Percentiles rank a stretch among this genome's conserved stretches.
Conservation (phyloP, 2,113 vertebrate species). For the Pyrgilauda ruficollis region DNA sequence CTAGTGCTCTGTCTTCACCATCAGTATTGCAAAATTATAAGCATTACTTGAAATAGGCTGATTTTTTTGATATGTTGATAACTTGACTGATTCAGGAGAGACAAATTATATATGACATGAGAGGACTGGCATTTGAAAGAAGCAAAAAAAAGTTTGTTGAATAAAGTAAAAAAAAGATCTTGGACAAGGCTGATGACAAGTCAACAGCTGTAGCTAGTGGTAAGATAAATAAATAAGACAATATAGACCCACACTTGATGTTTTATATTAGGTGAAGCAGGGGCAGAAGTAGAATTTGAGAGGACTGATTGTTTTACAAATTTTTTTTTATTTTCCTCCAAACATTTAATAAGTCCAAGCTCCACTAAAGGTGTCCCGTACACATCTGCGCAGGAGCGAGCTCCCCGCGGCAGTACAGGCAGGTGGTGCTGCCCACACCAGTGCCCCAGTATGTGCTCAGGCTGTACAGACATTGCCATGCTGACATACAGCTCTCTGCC, state of each 20-base stretch:
- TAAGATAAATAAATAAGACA: not conserved
- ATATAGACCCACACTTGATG: not conserved
- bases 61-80: not conserved
- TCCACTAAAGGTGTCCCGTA: not conserved
- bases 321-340: not conserved
- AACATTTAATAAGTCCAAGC: not conserved
- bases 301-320: not conserved
- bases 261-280: not conserved
- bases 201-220: not conserved
- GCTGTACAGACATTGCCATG: fast-evolving
- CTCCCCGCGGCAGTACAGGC: not conserved
- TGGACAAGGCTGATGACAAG: not conserved
- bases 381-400: fast-evolving
- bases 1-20: not conserved
- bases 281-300: not conserved
- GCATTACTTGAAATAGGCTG: not conserved
- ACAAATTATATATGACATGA: not conserved
- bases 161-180: not conserved
- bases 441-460: not conserved
- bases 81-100: not conserved
- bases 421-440: fast-evolving
- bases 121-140: not conserved
- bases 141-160: not conserved
- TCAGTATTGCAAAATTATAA: not conserved
- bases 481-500: not conserved